phyloP scores from a whole-genome alignment of 1,140 invertebrate species.

The Musca vetustissima region DNA sequence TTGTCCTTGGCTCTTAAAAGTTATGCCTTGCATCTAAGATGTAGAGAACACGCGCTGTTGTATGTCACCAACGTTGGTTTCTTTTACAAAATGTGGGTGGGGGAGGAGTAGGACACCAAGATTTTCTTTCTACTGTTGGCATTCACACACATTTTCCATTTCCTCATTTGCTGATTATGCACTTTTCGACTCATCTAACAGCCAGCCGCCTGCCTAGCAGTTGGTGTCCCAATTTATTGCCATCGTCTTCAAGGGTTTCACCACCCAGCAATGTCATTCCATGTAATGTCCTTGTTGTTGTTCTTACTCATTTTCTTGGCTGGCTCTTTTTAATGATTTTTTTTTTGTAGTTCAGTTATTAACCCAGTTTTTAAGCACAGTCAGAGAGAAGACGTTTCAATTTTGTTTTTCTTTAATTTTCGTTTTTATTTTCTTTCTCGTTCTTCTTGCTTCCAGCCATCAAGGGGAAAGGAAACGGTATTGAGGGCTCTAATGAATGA shows the following conservation, averaged over 20 bases:
- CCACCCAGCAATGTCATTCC: too few relatives aligned
- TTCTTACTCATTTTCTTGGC: background rate
- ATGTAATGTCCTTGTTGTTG: too few relatives aligned
- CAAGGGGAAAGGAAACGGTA: background rate
- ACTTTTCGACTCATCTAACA: constrained; percentile 13
- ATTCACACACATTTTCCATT: constrained; percentile 17
- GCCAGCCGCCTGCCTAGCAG: too few relatives aligned
- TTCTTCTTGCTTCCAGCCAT: background rate
- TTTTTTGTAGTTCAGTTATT: constrained; percentile 27
- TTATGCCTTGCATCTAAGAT: constrained; percentile 4
- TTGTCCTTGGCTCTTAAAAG: constrained; percentile 17
- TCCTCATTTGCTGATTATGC: constrained; percentile 25
- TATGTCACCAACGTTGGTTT: too few relatives aligned
- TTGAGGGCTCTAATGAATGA: constrained; percentile 10
- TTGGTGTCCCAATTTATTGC: constrained; percentile 20
- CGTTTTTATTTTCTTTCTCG: background rate
- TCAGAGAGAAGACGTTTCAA: too few relatives aligned
- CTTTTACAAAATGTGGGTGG: too few relatives aligned
- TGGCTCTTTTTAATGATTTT: background rate
- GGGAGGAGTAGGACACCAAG: background rate
- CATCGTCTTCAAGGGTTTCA: constrained; percentile 1
- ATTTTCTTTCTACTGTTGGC: background rate
- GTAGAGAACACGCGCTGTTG: background rate
- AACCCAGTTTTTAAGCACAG: constrained; percentile 27
- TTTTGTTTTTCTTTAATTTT: constrained; percentile 9